Conservation (phyloP, 1,140 invertebrate genomes). For the Penaeus japonicus region DNA sequence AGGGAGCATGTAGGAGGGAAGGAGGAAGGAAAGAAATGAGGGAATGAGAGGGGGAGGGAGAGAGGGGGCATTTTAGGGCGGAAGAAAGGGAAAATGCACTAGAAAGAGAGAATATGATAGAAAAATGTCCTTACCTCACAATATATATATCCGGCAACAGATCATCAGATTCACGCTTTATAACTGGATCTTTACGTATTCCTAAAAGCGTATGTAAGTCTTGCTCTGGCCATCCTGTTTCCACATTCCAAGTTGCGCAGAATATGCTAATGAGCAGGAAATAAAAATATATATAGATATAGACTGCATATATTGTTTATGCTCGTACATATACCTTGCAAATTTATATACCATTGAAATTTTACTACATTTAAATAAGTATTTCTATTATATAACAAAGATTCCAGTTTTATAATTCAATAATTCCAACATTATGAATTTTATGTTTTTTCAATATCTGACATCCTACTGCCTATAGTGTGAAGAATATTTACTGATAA, state of each 20-base stretch:
- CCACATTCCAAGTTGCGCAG: slow-evolving; percentile 82
- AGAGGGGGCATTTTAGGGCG: background rate
- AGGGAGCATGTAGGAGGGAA: background rate
- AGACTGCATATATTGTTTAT: too few relatives aligned
- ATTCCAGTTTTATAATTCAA: too few relatives aligned
- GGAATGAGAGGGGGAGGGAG: background rate
- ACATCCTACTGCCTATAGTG: too few relatives aligned
- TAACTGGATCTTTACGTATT: slow-evolving; percentile 63
- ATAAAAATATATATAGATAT: too few relatives aligned
- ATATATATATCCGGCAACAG: slow-evolving; percentile 81
- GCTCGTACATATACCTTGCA: too few relatives aligned
- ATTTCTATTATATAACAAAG: too few relatives aligned
- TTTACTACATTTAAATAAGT: too few relatives aligned
- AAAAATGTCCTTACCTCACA: slow-evolving; percentile 71
- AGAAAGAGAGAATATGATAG: slow-evolving; percentile 4
- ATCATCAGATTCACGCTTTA: slow-evolving; percentile 68
- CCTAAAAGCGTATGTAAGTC: slow-evolving; percentile 75
- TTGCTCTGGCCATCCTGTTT: slow-evolving; percentile 72
- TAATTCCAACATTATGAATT: too few relatives aligned
- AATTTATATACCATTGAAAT: too few relatives aligned
- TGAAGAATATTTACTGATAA: too few relatives aligned
- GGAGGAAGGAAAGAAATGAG: background rate
- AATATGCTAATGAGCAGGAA: slow-evolving; percentile 7
- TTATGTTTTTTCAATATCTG: too few relatives aligned
- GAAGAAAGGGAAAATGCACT: background rate